Percentiles rank a stretch among this genome's conserved stretches.
Conservation (phyloP, 2,113 vertebrate genomes). For the Peromyscus californicus region DNA sequence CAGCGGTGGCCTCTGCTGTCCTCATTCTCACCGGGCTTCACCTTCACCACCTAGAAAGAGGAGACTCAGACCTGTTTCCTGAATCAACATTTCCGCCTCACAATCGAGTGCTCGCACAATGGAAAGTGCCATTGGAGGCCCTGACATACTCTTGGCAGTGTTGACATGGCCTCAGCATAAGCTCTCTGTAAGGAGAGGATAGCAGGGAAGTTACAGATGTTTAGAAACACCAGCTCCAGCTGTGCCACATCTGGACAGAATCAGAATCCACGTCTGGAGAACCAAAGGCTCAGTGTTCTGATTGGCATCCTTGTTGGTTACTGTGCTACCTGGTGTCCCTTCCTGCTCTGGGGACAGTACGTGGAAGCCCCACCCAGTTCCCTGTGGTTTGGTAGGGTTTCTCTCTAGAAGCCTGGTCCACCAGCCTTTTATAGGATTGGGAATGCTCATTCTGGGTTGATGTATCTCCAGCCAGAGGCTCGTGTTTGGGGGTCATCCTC, state of each 20-base stretch:
- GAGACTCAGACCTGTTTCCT: neutral
- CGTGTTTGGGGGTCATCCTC: neutral
- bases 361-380: neutral
- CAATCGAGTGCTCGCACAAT: accelerated
- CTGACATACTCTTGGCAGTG: neutral
- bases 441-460: accelerated
- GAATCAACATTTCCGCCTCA: neutral
- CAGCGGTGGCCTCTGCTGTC: neutral
- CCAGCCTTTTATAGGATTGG: neutral
- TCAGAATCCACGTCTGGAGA: accelerated
- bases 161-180: accelerated
- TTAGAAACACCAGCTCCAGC: neutral
- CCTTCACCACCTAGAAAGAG: neutral
- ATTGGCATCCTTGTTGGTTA: neutral
- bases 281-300: too few species aligned
- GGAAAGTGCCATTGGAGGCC: neutral
- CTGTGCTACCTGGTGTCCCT: neutral
- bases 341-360: neutral
- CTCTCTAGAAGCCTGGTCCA: accelerated
- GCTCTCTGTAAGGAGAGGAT: neutral
- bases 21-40: neutral
- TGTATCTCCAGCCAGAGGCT: neutral
- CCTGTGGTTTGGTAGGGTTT: accelerated
- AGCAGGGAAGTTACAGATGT: neutral
- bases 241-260: accelerated